Base-by-base conservation (phyloP, 2,113 vertebrate genomes). In the Rhinopomastus cyanomelas region DNA sequence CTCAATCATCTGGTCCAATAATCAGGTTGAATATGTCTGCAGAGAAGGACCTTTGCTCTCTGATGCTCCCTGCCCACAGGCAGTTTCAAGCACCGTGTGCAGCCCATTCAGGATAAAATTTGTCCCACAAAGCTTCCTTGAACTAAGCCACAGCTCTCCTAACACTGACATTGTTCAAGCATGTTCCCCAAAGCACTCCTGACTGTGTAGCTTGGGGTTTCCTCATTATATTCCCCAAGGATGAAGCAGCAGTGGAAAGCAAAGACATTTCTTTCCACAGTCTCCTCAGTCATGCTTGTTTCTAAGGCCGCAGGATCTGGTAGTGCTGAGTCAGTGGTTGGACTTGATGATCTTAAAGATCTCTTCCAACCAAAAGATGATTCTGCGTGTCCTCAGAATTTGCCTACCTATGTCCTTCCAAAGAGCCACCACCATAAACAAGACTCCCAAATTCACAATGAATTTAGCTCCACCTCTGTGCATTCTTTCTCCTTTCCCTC, bases 131-230 rank as follows among this genome's bases (percentile, higher is more conserved):
- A 86, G 5, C 13, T 23, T 69, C 29, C 51, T 57, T 23, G 9
- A 30, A 34, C 17, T 62, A 59, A 76, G 22, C 22, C 29, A 56
- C 39, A 80, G 8, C 18, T 36, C 37, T 65, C 22, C 51, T 48
- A 52, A 2, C 1, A 10, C 21, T 8, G 30, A 29, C 0, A 0
- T 14, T 32, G 5, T 16, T 26, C 2, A 2, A 29, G 20, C 1
- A 2, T 13, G 5, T 65, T 46, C 30, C 18, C 4, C 21, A 39
- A 19, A 76, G 21, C 32, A 20, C 12, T 44, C 34, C 34, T 60
- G 51, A 21, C 27, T 51, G 44, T n/a, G 75, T 37, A 64, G 12
- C 53, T 77, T 78, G 42, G 12, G 15, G 3, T 37, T 85, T 80
- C 59, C 76, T 36, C 1, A 8, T 57, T 72, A 25, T 32, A 23